Evolutionary conservation across 2,888 invertebrate genomes (phyloP).

Genomic region (Agrochola circellaris): DNA sequence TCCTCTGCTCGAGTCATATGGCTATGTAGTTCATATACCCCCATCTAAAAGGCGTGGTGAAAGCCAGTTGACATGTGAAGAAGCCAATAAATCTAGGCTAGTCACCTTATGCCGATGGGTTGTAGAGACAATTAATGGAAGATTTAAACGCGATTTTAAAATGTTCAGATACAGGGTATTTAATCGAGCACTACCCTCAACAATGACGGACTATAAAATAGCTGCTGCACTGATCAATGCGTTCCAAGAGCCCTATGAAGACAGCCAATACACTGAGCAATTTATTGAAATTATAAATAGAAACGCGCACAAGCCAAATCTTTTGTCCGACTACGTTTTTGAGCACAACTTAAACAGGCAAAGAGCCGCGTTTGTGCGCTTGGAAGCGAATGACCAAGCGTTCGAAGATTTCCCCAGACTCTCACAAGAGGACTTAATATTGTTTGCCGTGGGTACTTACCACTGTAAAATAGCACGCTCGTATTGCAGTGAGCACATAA

Average conservation of each 20-base stretch:
- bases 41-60: neutral
- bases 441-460: conserved; percentile 19
- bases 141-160: no score
- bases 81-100: no score
- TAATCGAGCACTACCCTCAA: conserved; percentile 14
- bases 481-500: conserved; percentile 35
- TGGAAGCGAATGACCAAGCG: conserved; percentile 13
- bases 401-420: conserved; percentile 12
- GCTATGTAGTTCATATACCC: neutral
- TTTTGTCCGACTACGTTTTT: conserved; percentile 8
- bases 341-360: conserved; percentile 14
- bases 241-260: conserved; percentile 23
- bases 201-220: conserved; percentile 37
- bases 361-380: conserved; percentile 8
- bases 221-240: conserved; percentile 30
- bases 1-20: neutral
- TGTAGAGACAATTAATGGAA: no score
- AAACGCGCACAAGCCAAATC: conserved; percentile 6
- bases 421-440: conserved; percentile 22
- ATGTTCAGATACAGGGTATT: conserved; percentile 14
- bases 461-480: conserved; percentile 17
- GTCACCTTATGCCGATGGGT: no score
- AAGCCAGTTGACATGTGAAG: neutral
- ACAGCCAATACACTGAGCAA: conserved; percentile 4
- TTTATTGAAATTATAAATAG: conserved; percentile 19